Evolutionary conservation across 37 sponge, comb jelly and placozoan genomes (phyloP), one percentile per base, ranked within the genome.

Genomic region (Haliclona indistincta): DNA sequence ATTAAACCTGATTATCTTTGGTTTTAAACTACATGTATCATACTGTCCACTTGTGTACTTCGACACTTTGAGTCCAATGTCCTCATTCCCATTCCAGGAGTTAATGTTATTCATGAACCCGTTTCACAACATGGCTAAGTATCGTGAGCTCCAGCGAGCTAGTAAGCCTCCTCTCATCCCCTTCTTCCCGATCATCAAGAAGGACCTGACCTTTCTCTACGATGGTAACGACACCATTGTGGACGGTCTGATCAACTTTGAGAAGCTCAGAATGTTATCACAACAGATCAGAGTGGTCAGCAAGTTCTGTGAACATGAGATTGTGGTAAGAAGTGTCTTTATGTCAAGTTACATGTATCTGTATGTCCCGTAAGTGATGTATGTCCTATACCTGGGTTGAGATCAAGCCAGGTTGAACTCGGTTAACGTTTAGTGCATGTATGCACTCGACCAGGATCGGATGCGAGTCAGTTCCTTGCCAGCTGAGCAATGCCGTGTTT

Each of bases 161-260:
- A 86, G 84, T 17, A 30, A 70, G 0, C 81, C 87, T 54, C 97
- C 97, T 25, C 66, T 94, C 38, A 87, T 97, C 23, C 97, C 97
- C 15, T 87, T 97, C 79, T 97, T 97, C 75, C 97, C 97, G 44
- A 91, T 97, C 51, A 81, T 97, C 38, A 90, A 90, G 88, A 97
- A 97, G 66, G 97, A 97, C 73, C 89, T 97, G 1, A 94, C 93
- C 15, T 90, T 97, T 66, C 73, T 91, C 52, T 90, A 85, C 64
- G 82, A 94, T 35, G 92, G 94, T 34, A 83, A 94, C 37, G 78
- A 93, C 41, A 73, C 84, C 0, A 67, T 81, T 41, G 85, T 93
- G 32, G 68, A 81, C 33, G 94, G 92, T 5, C 68, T 97, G 55
- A 85, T 97, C 65, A 97, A 97, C 71, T 97, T 97, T 76, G 97